Percentiles rank a stretch among this genome's conserved stretches.
These are phyloP conservation scores for Brachionus paranguensis DNA, from an alignment of 1,140 invertebrate species.

Conservation along the genomic window DNA sequence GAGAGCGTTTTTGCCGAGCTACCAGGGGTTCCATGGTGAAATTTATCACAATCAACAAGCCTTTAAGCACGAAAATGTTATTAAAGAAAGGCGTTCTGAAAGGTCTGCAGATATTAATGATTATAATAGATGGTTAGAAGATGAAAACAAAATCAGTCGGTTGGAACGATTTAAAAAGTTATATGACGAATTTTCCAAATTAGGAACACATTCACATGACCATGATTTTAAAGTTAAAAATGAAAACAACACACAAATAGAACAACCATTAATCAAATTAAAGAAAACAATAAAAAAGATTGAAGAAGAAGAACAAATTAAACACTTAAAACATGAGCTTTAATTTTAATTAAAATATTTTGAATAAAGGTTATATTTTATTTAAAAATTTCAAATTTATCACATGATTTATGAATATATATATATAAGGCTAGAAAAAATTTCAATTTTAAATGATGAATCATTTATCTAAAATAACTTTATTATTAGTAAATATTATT, in stretches of 20 bases:
- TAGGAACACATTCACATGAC: neutral
- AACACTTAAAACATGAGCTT: neutral
- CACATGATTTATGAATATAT: conserved; percentile 11
- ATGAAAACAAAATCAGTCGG: neutral
- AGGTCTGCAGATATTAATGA: conserved; percentile 1
- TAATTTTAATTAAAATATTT: neutral
- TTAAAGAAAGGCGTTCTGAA: neutral
- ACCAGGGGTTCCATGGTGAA: conserved; percentile 8
- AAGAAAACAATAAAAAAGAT: neutral
- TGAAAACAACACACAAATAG: neutral
- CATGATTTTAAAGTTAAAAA: neutral
- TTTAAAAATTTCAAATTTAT: neutral
- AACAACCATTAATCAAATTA: neutral
- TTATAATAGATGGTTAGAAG: conserved; percentile 11
- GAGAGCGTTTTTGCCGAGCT: neutral
- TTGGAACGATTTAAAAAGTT: conserved; percentile 17
- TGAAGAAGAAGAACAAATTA: conserved; percentile 2
- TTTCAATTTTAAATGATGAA: neutral
- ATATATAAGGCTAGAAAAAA: neutral
- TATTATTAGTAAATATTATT: neutral
- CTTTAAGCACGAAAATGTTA: neutral
- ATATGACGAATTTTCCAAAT: conserved; percentile 19
- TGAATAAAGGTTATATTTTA: neutral
- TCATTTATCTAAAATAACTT: neutral
- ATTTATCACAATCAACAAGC: neutral